Base-by-base conservation (phyloP, 2,888 invertebrate genomes). In the Agrypnus murinus region DNA sequence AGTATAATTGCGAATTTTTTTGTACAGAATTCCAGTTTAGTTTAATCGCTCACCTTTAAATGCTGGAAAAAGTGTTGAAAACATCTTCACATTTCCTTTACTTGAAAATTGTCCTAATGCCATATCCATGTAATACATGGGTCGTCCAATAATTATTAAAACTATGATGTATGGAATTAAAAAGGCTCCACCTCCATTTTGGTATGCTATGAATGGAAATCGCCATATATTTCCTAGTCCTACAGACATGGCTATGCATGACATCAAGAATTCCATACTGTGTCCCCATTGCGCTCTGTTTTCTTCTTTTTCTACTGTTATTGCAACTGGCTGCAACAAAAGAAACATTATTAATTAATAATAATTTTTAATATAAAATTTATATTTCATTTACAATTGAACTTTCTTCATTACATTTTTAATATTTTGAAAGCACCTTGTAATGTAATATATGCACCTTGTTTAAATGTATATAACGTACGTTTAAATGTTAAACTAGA, bases 211-310 rank as follows among this genome's bases (percentile, higher is more conserved):
- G 78, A 87, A 89, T 0, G 89, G 89, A 81, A 89, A 89, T 59
- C 92, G 86, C 92, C 92, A 92, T 62, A 92, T 90, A 80, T 92
- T 92, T 69, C 92, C 92, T 45, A 93, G 86, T 0, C 93, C 93
- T 8, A 93, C 92, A 0, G 92, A 92, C 67, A 92, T 89, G 12
- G 92, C 90, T 67, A 93, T 92, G 78, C 92, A 93, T 0, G 92
- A 92, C 87, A 93, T 91, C 2, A 93, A 86, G 81, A 93, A 93
- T 81, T 93, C 92, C 1, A 91, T 79, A 55, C 90, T 90, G 77
- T 87, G 91, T 40, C 88, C 88, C 93, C 93, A 93, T 81, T 77
- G 25, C 5, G 25, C 25, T 25, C 25, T 25, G 25, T 25, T 25
- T 25, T 25, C 25, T 25, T 25, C 75, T 12, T 1, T 83, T 86